Conservation (phyloP, 2,888 invertebrate genomes). For the Mesorhabditis spiculigera region DNA sequence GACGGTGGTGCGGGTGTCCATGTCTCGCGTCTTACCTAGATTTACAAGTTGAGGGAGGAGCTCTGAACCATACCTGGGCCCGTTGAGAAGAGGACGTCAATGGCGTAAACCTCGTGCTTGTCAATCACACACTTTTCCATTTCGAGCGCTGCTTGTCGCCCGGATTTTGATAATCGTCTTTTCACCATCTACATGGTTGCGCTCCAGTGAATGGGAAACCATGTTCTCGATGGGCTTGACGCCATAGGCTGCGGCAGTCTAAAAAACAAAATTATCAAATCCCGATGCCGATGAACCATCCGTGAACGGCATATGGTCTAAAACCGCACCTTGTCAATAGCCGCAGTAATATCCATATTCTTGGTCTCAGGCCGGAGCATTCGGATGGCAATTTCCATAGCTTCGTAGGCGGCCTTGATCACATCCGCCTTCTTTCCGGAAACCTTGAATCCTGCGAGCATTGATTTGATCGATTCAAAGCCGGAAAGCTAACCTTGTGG, state of each 20-base stretch:
- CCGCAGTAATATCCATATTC: slow-evolving; percentile 51
- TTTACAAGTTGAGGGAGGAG: slow-evolving; percentile 2
- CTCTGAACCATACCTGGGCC: slow-evolving; percentile 77
- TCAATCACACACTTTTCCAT: slow-evolving; percentile 94
- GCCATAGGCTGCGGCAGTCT: slow-evolving; percentile 76
- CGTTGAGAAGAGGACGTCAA: slow-evolving; percentile 93
- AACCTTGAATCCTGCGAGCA: slow-evolving; percentile 63
- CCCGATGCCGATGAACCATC: background rate
- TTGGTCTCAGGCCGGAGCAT: slow-evolving; percentile 77
- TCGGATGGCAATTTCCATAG: slow-evolving; percentile 89
- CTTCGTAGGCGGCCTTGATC: slow-evolving; percentile 87
- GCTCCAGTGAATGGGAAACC: slow-evolving; percentile 75
- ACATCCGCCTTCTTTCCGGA: slow-evolving; percentile 89
- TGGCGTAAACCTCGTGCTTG: slow-evolving; percentile 92
- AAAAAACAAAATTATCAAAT: slow-evolving; percentile 58
- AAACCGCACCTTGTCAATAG: slow-evolving; percentile 37
- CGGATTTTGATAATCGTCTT: slow-evolving; percentile 94
- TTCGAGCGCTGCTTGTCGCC: slow-evolving; percentile 78
- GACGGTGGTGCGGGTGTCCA: slow-evolving; percentile 90
- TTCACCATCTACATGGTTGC: slow-evolving; percentile 79
- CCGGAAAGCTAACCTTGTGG: slow-evolving; percentile 62
- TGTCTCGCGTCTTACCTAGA: slow-evolving; percentile 74
- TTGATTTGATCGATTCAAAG: background rate
- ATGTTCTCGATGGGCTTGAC: slow-evolving; percentile 93
- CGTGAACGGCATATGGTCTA: too few species aligned